Base-by-base conservation (phyloP, 2,113 vertebrate species). In the Lutjanus erythropterus region DNA sequence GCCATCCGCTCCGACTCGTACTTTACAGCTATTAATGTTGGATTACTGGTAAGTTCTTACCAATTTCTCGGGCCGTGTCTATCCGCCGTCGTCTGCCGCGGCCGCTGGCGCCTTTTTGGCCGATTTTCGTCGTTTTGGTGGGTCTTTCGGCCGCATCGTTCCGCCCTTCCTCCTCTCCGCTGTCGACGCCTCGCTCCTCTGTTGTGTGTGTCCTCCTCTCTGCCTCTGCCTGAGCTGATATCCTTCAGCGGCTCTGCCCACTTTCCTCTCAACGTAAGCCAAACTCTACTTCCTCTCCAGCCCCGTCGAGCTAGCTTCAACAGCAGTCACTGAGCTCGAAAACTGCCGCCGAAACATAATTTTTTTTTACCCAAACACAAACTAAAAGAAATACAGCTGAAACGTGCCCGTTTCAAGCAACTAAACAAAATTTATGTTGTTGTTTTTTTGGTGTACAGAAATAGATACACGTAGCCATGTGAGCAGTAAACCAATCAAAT, bases 171-270 rank as follows among this genome's bases (percentile, higher is more conserved):
- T 41, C 25, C 37, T 35, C 75, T 52, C 70, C n/a, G 50, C 25
- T 27, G 44, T 80, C 25, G 42, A 4, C 53, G 62, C 25, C 64
- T 56, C 2, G 70, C 88, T 88, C 46, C 83, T 90, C 86, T 81
- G 73, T 52, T 68, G 78, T 60, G 87, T 87, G 80, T 92, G 90
- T 80, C 86, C 64, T 88, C 75, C 86, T 89, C 92, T 83, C 86
- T 69, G 88, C 89, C 81, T 89, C 86, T 37, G 86, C 90, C 90
- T 78, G 87, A 77, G 87, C 89, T 89, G 72, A 91, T 91, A 89
- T 93, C 90, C 90, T 86, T 79, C 84, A 71, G 37, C 79, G 81
- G 92, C 89, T 94, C 93, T 90, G 94, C 93, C 93, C 94, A 88
- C 92, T 91, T 89, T 85, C 25, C 78, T 65, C 75, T 79, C 92